These are phyloP conservation scores for Hyppa rectilinea DNA, from an alignment of 2,888 invertebrate species.

Conservation along the genomic window DNA sequence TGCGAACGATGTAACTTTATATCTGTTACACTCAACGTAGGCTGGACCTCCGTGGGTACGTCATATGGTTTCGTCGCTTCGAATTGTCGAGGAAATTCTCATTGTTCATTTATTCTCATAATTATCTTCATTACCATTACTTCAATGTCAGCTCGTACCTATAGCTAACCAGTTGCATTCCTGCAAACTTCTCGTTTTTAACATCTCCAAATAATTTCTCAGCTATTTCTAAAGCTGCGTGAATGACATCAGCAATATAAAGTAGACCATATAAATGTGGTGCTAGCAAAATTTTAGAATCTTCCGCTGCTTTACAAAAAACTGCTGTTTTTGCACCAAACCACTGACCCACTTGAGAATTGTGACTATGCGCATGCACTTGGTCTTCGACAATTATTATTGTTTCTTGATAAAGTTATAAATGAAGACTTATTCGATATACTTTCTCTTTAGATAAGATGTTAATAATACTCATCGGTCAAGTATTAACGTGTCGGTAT, in stretches of 20 bases:
- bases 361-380: conserved; percentile 27
- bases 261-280: conserved; percentile 49
- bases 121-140: conserved; percentile 53
- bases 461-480: conserved; percentile 42
- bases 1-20: conserved; percentile 80
- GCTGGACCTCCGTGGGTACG: conserved; percentile 55
- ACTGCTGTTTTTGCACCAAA: conserved; percentile 54
- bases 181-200: background rate
- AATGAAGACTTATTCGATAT: conserved; percentile 48
- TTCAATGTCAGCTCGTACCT: conserved; percentile 54
- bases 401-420: conserved; percentile 53
- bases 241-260: conserved; percentile 50
- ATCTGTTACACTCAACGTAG: conserved; percentile 68
- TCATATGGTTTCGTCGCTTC: conserved; percentile 47
- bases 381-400: conserved; percentile 33
- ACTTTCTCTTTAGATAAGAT: conserved; percentile 57
- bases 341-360: conserved; percentile 57
- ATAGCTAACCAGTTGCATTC: background rate
- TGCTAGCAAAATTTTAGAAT: conserved; percentile 31
- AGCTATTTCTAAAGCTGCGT: conserved; percentile 25
- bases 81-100: conserved; percentile 43
- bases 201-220: conserved; percentile 19
- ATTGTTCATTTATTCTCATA: conserved; percentile 56
- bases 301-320: conserved; percentile 45
- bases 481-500: conserved; percentile 34